Evolutionary conservation across 1,140 invertebrate genomes (phyloP), one percentile per base, ranked within the genome.

Genomic region (Stegodyphus dumicola): DNA sequence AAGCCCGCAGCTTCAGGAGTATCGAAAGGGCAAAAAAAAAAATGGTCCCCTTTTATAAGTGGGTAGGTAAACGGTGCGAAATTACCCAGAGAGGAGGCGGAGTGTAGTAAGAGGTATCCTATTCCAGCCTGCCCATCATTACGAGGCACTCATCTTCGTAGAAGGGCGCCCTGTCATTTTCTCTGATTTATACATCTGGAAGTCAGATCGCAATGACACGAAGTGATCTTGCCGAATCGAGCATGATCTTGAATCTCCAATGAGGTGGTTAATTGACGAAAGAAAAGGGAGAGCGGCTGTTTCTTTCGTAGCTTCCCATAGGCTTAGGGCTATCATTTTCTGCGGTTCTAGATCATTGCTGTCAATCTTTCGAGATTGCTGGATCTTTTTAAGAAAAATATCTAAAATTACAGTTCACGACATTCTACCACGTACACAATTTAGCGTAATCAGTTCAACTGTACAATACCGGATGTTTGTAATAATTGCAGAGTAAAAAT

Each of bases 141-240:
- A 80, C 33, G n/a, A 53, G 67, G 33, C 18, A 49, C 33, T 52
- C n/a, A 9, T 48, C 48, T 71, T 18, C 33, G 9, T 80, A 6
- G n/a, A 33, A 52, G 79, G 79, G 79, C 70, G 79, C 79, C 79
- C 79, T 74, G 79, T 81, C 79, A 81, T 81, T 81, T 81, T 52
- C 60, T 81, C 48, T 81, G 79, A 81, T 80, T 80, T 80, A 80
- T 80, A 80, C 69, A 80, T 80, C 53, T 33, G 33, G 33, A 33
- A 33, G 33, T 33, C 33, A n/a, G 54, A 65, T 74, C 48, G 56
- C 79, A 81, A 74, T 81, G 79, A 81, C 79, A 81, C 79, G 70
- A 53, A 71, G 18, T 2, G 56, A 60, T 60, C 56, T 60, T 60
- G 56, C 10, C 17, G 49, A 74, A 64, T 71, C 9, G 52, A 81